Conservation (phyloP, 2,113 vertebrate genomes). For the Pampusana beccarii region DNA sequence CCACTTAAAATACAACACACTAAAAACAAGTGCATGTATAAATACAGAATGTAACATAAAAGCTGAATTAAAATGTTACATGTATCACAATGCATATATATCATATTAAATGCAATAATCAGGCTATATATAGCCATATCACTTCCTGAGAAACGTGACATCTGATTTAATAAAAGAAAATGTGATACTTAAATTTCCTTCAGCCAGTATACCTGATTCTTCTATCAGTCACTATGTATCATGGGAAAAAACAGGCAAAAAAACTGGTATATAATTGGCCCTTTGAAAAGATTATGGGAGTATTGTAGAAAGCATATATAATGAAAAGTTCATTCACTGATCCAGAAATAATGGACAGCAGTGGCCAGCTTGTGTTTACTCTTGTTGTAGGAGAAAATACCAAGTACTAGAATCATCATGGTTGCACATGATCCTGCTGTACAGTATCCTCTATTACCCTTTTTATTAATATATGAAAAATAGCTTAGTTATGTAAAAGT, state of each 20-base stretch:
- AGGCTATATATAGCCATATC: background rate
- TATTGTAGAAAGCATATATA: background rate
- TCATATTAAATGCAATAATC: background rate
- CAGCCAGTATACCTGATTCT: background rate
- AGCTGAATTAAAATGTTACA: background rate
- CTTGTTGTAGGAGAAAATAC: background rate
- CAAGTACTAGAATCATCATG: background rate
- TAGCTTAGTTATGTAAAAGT: background rate
- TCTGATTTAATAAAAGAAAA: background rate
- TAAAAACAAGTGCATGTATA: background rate
- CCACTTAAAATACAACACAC: background rate
- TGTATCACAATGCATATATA: background rate
- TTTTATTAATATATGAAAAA: background rate
- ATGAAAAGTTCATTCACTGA: background rate
- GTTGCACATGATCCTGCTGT: background rate
- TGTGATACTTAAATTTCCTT: background rate
- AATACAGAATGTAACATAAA: background rate
- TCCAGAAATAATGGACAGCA: background rate
- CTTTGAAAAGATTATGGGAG: background rate
- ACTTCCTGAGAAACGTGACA: background rate
- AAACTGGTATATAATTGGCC: accelerated
- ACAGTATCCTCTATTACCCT: background rate
- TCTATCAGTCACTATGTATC: background rate
- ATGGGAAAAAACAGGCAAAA: background rate
- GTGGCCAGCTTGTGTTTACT: background rate